These are phyloP conservation scores for Axis porcinus DNA, from an alignment of 2,113 vertebrate genomes.

Conservation along the genomic window DNA sequence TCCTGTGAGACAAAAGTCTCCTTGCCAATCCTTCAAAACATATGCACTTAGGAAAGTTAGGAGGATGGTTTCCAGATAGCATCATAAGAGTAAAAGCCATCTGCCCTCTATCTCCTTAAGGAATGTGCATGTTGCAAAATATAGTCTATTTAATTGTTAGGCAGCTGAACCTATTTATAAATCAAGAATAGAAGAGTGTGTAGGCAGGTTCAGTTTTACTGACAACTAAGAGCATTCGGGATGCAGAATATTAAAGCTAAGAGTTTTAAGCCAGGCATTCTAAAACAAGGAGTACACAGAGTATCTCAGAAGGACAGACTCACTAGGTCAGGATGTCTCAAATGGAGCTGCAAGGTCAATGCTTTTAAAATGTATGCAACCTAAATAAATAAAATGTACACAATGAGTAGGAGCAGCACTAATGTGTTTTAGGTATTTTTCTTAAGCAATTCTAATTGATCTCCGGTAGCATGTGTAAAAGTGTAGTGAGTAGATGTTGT, in stretches of 20 bases:
- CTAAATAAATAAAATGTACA: not conserved
- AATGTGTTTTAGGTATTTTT: not conserved
- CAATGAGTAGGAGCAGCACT: not conserved
- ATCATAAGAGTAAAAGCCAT: conserved; percentile 8
- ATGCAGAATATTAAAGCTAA: conserved; percentile 12
- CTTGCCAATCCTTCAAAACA: not conserved
- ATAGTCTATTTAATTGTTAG: conserved; percentile 57
- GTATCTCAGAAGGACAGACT: not conserved
- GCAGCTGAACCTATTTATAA: conserved; percentile 68
- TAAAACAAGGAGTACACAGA: not conserved
- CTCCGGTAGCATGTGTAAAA: not conserved
- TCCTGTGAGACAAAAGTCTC: conserved; percentile 1
- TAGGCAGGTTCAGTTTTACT: conserved; percentile 51
- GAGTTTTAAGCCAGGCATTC: not conserved
- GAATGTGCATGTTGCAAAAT: conserved; percentile 39
- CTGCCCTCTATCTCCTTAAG: conserved; percentile 6
- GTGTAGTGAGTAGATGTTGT: not conserved
- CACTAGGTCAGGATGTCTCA: not conserved
- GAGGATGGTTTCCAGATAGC: not conserved
- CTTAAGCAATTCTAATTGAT: not conserved
- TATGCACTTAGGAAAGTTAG: not conserved
- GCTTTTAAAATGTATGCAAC: not conserved
- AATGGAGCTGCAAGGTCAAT: not conserved
- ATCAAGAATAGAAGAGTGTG: conserved; percentile 49
- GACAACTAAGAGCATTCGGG: conserved; percentile 33